Evolutionary conservation across 2,113 vertebrate genomes (phyloP).

Genomic region (Channa maculata): DNA sequence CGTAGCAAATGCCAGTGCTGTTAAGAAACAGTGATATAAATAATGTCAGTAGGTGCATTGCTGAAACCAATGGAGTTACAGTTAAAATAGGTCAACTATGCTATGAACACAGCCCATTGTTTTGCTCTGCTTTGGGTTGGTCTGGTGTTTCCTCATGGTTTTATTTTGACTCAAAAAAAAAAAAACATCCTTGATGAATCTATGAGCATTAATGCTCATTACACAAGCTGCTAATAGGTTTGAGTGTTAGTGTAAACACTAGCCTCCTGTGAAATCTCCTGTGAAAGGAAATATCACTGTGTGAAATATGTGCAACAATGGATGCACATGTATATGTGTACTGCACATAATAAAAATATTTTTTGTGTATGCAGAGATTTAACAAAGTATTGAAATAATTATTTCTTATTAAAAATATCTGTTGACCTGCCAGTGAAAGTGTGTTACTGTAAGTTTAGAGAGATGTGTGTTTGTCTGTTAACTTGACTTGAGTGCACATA

Average conservation of each 20-base stretch:
- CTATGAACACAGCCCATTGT: slow-evolving; percentile 3
- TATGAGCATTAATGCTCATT: background rate
- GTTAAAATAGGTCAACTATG: slow-evolving; percentile 20
- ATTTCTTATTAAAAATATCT: background rate
- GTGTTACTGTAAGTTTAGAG: slow-evolving; percentile 4
- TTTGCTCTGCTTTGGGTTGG: slow-evolving; percentile 13
- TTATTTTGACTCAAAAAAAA: slow-evolving; percentile 21
- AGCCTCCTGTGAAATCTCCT: slow-evolving; percentile 19
- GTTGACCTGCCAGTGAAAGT: slow-evolving; percentile 18
- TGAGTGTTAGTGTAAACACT: slow-evolving; percentile 24
- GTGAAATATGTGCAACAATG: slow-evolving; percentile 34
- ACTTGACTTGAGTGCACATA: background rate
- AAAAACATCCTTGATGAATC: background rate
- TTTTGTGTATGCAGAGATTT: no score
- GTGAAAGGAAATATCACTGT: slow-evolving; percentile 20
- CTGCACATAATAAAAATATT: background rate
- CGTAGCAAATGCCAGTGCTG: background rate
- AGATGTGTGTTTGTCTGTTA: background rate
- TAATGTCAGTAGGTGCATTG: no score
- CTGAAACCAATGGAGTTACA: slow-evolving; percentile 1
- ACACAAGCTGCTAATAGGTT: slow-evolving; percentile 21
- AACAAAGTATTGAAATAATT: background rate
- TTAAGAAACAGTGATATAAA: background rate
- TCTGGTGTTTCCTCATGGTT: background rate
- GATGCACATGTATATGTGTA: slow-evolving; percentile 27